phyloP scores from a whole-genome alignment of 30 jellyfish, hydroid and myxozoan genomes.

The Pelagia noctiluca region DNA sequence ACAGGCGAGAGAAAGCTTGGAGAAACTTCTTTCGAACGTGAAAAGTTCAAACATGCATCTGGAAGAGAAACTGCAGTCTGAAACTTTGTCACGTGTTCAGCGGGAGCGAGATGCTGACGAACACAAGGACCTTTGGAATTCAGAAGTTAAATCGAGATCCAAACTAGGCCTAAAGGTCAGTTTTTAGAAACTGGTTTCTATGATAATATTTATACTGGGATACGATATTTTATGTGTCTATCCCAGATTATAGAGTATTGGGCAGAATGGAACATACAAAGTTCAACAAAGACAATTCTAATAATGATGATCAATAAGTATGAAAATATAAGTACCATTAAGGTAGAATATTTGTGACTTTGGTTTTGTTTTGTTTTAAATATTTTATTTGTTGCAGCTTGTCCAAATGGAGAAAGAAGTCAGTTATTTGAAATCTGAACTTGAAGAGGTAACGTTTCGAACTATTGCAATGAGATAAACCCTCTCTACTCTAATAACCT shows the following conservation, averaged over 20 bases:
- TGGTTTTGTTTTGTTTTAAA: not conserved
- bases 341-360: not conserved
- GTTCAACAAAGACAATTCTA: no score
- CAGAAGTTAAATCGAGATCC: constrained; percentile 93
- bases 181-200: not conserved
- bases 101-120: constrained; percentile 89
- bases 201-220: not conserved
- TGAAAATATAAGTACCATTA: not conserved
- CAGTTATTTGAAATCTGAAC: constrained; percentile 28
- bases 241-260: no score
- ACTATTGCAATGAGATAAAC: no score
- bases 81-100: constrained; percentile 76
- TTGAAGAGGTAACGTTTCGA: constrained; percentile 55
- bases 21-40: constrained; percentile 75
- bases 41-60: constrained; percentile 78
- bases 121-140: constrained; percentile 87
- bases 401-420: constrained; percentile 79
- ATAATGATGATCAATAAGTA: no score
- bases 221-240: no score
- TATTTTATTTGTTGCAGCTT: constrained; percentile 52
- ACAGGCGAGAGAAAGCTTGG: constrained; percentile 93
- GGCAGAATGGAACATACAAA: no score
- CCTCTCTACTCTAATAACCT: no score
- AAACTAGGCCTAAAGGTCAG: constrained; percentile 81
- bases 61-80: constrained; percentile 96